Base-by-base conservation (phyloP, 1,140 invertebrate species). In the Drosophila sucinea region DNA sequence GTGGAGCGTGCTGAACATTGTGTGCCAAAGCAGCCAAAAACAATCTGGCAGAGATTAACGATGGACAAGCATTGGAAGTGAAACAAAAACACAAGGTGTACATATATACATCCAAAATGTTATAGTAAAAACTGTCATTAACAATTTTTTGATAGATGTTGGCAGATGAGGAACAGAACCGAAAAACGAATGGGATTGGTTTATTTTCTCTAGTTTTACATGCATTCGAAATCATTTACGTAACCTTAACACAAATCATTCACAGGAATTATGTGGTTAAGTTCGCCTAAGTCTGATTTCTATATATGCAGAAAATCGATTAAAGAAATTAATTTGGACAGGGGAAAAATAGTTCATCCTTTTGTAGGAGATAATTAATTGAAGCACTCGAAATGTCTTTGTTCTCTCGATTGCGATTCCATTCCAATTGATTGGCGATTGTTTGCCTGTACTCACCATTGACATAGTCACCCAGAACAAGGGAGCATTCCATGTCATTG, bases 401-500 rank as follows among this genome's bases (percentile, higher is more conserved):
- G 17, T 17, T 17, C 17, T 17, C 17, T 17, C 17, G 17, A 17
- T 17, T 17, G 17, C 17, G 17, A 17, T 17, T 17, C 17, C 17
- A 7, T 29, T 41, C 17, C 60, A 33, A 44, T 29, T 29, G 38
- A n/a, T 11, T 29, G 35, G 35, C 44, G 33, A 64, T 51, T 51
- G 57, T 33, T 6, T 11, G 25, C 3, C 25, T 8, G 25, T 41
- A 81, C 79, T 81, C 56, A 82, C 80, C 75, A 65, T 82, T 82
- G 11, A 82, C 79, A 62, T 82, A 82, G 70, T 82, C 80, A 27
- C 70, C 70, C 41, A 82, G 65, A 30, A 82, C 65, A 23, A 82
- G 67, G 27, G 80, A 82, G 67, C 79, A 82, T 67, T 82, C 79
- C 80, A 82, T 74, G 67, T 82, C 79, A 54, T 82, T 70, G 75